A percentile compares a stretch with the other conserved stretches of the same genome.
phyloP scores from a whole-genome alignment of 2,113 vertebrate genomes.

The Caloenas nicobarica region DNA sequence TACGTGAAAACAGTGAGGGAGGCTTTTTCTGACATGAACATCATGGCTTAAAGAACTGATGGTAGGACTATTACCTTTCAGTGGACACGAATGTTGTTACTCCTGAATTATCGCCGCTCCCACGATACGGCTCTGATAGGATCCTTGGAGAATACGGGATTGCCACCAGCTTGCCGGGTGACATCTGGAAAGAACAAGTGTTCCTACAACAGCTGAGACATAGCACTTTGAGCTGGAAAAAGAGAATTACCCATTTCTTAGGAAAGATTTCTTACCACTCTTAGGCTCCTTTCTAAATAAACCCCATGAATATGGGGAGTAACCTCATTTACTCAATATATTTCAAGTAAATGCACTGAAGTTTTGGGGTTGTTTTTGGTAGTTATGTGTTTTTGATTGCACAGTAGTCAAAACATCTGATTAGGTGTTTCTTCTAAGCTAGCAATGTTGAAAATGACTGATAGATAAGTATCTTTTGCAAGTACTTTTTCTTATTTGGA shows the following conservation, averaged over 20 bases:
- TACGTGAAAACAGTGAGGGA: neutral
- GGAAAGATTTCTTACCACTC: neutral
- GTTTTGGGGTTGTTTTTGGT: neutral
- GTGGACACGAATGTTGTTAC: neutral
- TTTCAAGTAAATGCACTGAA: conserved; percentile 33
- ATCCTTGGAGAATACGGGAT: neutral
- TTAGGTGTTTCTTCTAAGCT: conserved; percentile 29
- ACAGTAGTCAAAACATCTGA: neutral
- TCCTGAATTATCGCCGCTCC: neutral
- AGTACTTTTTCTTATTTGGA: conserved; percentile 30
- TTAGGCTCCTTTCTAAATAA: neutral
- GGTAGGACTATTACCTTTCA: neutral
- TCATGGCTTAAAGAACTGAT: neutral
- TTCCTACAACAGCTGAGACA: neutral
- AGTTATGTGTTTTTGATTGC: neutral
- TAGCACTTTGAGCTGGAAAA: neutral
- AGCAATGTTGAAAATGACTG: conserved; percentile 2
- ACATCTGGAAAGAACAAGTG: neutral
- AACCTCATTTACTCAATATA: neutral
- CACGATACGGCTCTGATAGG: neutral
- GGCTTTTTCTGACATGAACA: neutral
- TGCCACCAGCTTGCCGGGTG: neutral
- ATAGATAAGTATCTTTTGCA: neutral
- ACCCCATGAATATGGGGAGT: neutral
- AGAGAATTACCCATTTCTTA: neutral